phyloP scores from a whole-genome alignment of 2,797 vertebrate genomes.

The Taenioides sp. region DNA sequence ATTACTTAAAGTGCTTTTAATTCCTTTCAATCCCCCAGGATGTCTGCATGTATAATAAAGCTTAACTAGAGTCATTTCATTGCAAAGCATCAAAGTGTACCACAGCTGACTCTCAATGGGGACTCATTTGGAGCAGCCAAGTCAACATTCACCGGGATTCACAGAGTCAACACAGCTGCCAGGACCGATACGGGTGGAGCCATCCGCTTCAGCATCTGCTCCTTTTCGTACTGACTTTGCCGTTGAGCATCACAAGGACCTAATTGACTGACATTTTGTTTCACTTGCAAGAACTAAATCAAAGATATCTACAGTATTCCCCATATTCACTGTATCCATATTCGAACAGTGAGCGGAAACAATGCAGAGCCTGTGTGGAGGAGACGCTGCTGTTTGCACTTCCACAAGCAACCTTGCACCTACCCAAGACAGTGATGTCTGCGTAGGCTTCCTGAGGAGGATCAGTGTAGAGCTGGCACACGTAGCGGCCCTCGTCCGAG shows the following conservation, averaged over 20 bases:
- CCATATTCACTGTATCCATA: slow-evolving; percentile 29
- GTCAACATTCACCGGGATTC: slow-evolving; percentile 78
- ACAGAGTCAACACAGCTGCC: slow-evolving; percentile 80
- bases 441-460: slow-evolving; percentile 96
- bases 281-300: slow-evolving; percentile 70
- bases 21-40: slow-evolving; percentile 78
- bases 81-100: slow-evolving; percentile 74
- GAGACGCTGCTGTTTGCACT: slow-evolving; percentile 22
- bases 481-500: slow-evolving; percentile 95
- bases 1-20: slow-evolving; percentile 79
- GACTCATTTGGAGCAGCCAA: slow-evolving; percentile 72
- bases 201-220: slow-evolving; percentile 76
- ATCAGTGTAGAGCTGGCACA: slow-evolving; percentile 98
- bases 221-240: slow-evolving; percentile 60
- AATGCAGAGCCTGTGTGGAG: slow-evolving; percentile 31
- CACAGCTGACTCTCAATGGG: slow-evolving; percentile 80
- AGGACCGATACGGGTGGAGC: slow-evolving; percentile 64
- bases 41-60: slow-evolving; percentile 80
- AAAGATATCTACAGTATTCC: slow-evolving; percentile 61
- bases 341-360: slow-evolving; percentile 29
- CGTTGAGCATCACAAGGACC: slow-evolving; percentile 65
- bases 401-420: slow-evolving; percentile 59
- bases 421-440: slow-evolving; percentile 94
- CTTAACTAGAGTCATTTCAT: slow-evolving; percentile 76
- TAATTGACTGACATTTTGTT: slow-evolving; percentile 79